Evolutionary conservation across 2,888 invertebrate genomes (phyloP).

Genomic region (Cacoxenus indagator): DNA sequence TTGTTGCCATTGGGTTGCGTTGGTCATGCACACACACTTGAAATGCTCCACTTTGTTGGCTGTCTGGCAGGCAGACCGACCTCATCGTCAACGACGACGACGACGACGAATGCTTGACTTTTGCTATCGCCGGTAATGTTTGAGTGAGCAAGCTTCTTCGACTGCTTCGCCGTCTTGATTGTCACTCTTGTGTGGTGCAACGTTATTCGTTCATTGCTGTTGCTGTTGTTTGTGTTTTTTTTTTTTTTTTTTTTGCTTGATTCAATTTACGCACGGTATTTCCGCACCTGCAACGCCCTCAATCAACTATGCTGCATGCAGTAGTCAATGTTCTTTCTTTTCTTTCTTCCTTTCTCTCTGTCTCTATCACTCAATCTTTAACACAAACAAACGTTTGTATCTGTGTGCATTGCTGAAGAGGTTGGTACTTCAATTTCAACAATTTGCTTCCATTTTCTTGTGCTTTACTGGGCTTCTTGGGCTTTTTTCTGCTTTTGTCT

Average conservation of each 20-base stretch:
- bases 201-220: neutral
- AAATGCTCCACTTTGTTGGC: neutral
- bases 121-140: neutral
- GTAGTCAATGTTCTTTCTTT: neutral
- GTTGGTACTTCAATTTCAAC: conserved; percentile 1
- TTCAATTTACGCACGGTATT: conserved; percentile 9
- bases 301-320: neutral
- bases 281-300: neutral
- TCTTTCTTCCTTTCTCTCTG: neutral
- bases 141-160: neutral
- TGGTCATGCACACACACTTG: neutral
- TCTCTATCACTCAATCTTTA: neutral
- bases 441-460: neutral
- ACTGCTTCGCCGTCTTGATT: neutral
- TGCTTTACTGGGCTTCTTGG: neutral
- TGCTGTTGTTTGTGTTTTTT: too few species aligned
- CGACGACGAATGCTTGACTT: neutral
- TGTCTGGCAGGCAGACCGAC: too few species aligned
- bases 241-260: too few species aligned
- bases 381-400: too few species aligned
- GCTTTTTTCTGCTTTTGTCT: neutral
- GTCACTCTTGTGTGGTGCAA: neutral
- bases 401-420: neutral
- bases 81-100: too few species aligned
- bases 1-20: neutral